Evolutionary conservation across 2,113 vertebrate genomes (phyloP).

Genomic region (Pelmatolapia mariae): DNA sequence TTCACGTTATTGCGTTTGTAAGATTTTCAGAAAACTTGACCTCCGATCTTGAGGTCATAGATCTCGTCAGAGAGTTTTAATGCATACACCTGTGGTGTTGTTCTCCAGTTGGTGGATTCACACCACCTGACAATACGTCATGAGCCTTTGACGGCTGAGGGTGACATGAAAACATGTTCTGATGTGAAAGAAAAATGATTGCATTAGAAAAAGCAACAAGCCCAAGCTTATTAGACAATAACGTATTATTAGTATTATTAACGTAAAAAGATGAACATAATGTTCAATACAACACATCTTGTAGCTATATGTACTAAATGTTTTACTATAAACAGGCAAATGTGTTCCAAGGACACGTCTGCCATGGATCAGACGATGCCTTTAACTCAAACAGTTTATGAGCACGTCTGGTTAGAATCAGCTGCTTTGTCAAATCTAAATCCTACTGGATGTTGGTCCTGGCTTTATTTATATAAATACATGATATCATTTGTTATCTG

Average conservation of each 20-base stretch:
- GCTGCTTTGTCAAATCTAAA: not conserved
- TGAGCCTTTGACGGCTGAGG: not conserved
- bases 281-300: not conserved
- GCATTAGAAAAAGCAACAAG: not conserved
- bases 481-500: not conserved
- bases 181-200: not conserved
- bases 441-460: not conserved
- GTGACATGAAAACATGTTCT: not conserved
- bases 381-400: not conserved
- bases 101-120: not conserved
- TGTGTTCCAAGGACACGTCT: not conserved
- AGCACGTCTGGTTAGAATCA: not conserved
- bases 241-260: not conserved
- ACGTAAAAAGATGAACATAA: not conserved
- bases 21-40: not conserved
- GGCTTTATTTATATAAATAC: not conserved
- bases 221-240: not conserved
- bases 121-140: not conserved
- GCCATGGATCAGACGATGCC: not conserved
- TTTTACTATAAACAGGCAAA: not conserved
- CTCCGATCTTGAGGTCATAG: not conserved
- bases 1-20: not conserved
- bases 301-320: not conserved
- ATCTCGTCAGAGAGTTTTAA: not conserved
- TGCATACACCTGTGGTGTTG: fast-evolving